These are phyloP conservation scores for Leptarthrus brevirostris DNA, from an alignment of 2,888 invertebrate species.

Conservation along the genomic window DNA sequence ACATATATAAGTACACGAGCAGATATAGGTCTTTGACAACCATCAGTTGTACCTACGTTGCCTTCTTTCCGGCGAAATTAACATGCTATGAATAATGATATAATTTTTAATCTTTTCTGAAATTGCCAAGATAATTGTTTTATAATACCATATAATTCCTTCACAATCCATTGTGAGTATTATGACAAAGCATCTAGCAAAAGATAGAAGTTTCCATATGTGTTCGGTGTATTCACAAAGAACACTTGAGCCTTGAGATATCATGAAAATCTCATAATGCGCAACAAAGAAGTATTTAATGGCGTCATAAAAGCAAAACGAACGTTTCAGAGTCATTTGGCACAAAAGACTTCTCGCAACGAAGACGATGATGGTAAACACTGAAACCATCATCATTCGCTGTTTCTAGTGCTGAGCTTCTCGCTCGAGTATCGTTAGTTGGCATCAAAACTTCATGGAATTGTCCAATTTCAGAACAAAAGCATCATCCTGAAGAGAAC, in stretches of 20 bases:
- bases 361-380: slow-evolving; percentile 32
- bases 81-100: no score
- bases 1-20: no score
- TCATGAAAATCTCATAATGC: slow-evolving; percentile 38
- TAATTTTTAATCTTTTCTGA: no score
- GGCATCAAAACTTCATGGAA: slow-evolving; percentile 41
- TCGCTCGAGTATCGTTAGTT: slow-evolving; percentile 45
- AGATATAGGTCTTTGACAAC: no score
- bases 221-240: not conserved
- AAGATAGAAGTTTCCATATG: not conserved
- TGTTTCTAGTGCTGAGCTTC: slow-evolving; percentile 3
- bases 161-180: slow-evolving; percentile 15
- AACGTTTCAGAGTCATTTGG: slow-evolving; percentile 39
- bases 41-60: no score
- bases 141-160: not conserved
- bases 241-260: not conserved
- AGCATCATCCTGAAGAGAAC: slow-evolving; percentile 9
- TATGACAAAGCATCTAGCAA: not conserved
- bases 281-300: slow-evolving; percentile 42
- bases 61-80: no score
- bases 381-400: not conserved
- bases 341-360: slow-evolving; percentile 2
- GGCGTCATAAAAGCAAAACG: slow-evolving; percentile 37
- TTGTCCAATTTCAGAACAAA: slow-evolving; percentile 28
- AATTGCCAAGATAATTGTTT: slow-evolving; percentile 11